Evolutionary conservation across 2,888 invertebrate species (phyloP), one percentile per base, ranked within the genome.

Genomic region (Nineta flava): DNA sequence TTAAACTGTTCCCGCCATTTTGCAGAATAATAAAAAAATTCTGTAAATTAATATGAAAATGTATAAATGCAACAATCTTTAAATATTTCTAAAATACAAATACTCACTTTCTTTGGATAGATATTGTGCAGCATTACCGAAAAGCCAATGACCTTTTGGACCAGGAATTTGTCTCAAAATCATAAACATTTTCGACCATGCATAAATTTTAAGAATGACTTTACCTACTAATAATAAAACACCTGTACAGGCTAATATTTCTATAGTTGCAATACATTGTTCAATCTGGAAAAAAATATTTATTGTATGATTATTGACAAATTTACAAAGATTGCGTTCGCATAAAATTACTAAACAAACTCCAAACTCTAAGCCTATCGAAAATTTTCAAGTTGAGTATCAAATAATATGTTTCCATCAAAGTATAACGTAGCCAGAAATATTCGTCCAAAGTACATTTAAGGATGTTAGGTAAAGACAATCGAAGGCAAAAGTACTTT

Each of bases 61-160:
- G n/a, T 16, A 35, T 35, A 35, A 35, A 35, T 35, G 10, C 10
- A 10, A 9, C 10, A 35, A 19, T 19, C 7, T 35, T 10, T 35
- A 35, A 10, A 10, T 10, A 35, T 35, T 3, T 35, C 2, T 13
- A 4, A 13, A 13, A 35, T 50, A 5, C 6, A 12, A 9, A 16
- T 45, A 51, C 55, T 52, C 34, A 56, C 56, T 55, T 47, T 55
- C 52, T 50, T 55, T 53, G 7, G 54, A 54, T 5, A 53, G 48
- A 42, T 53, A 56, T 35, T 53, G 52, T 26, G 48, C 51, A 6
- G 53, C 53, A 26, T 56, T 55, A 7, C 56, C 56, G 9, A 52
- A 44, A 19, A 56, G 46, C 5, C 49, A 50, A 50, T 56, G 56
- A 21, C 51, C 52, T 26, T 35, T 32, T 3, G 56, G 56, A 31